Base-by-base conservation (phyloP, 2,113 vertebrate species). In the Psilopsiagon aymara region DNA sequence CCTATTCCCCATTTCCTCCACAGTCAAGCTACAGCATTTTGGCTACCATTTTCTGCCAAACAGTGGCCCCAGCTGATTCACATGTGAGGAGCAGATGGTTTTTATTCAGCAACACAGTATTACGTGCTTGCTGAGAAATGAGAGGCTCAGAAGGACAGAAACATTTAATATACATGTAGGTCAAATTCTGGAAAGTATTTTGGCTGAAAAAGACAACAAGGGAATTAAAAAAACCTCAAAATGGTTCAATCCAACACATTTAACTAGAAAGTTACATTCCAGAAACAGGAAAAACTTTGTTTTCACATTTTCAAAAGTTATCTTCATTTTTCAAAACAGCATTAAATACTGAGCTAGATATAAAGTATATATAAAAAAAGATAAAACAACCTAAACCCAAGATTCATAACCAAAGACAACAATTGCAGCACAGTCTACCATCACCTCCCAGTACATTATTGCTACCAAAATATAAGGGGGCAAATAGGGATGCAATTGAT, bases 21-120 rank as follows among this genome's bases (percentile, higher is more conserved):
- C 74, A 82, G 76, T 64, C 21, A 84, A 94, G 74, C 62, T 82
- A 82, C 73, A 84, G 76, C 11, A 25, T 86, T 89, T 88, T 90
- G 47, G 76, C 68, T 94, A 68, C 16, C 19, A 19, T 63, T 88
- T 89, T 15, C 23, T 73, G 73, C 76, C 90, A 88, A 96, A 68
- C 52, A 88, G 73, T 75, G 90, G 80, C 73, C 80, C 73, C 86
- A 96, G 77, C 33, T 90, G 82, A 96, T 86, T 93, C 88, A 83
- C 43, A 74, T 68, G 71, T 60, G 71, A 86, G 29, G 28, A 94
- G 46, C 76, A 91, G 64, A 84, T 81, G 62, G n/a, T 7, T 88
- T 91, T 86, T 78, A 77, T 71, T 84, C 68, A 91, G 37, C 37
- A 86, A 59, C 43, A 43, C 6, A 67, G 24, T 63, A 89, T 70